Evolutionary conservation across 2,113 vertebrate species (phyloP), one percentile per base, ranked within the genome.

Genomic region (Peromyscus maniculatus): DNA sequence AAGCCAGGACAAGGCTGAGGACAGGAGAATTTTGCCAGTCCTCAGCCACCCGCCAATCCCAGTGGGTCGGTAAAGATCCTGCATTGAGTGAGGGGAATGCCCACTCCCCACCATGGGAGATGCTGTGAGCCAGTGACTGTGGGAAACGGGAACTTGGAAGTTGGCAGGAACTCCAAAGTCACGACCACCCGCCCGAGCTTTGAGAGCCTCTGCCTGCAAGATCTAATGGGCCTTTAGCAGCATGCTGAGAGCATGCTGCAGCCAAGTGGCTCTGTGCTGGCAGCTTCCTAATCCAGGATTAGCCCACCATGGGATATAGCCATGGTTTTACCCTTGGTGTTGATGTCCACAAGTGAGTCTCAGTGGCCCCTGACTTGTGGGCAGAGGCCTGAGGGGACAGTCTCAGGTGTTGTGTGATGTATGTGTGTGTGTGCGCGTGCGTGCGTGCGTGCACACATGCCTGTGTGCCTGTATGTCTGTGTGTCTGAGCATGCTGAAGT

Each of bases 221-320:
- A 71, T 52, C 71, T 88, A 88, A 88, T 88, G 66, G 84, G 46
- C 86, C 66, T 71, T 88, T 52, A 88, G 66, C 66, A n/a, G 21
- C 86, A 49, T 71, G 86, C 86, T 71, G 66, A 52, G 86, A 88
- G 46, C 86, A 71, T 49, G 64, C 46, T 49, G 86, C 66, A 88
- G 55, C 66, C 86, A 55, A 88, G 86, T 88, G 86, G 86, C 46
- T 88, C 66, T 71, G 86, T 4, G 64, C 33, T 71, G 86, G 46
- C 46, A 55, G 46, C 66, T 71, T 71, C 66, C 86, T 88, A 88
- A 88, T 88, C 86, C 66, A 88, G 86, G 66, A 88, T 88, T 88
- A 88, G 66, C 49, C 86, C 66, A 24, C 66, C 21, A 33, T 71
- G 49, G 66, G 66, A 49, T 24, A 69, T 1, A 67, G 46, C 86